Evolutionary conservation across 2,888 invertebrate genomes (phyloP), one percentile per base, ranked within the genome.

Genomic region (Melanophora roralis): DNA sequence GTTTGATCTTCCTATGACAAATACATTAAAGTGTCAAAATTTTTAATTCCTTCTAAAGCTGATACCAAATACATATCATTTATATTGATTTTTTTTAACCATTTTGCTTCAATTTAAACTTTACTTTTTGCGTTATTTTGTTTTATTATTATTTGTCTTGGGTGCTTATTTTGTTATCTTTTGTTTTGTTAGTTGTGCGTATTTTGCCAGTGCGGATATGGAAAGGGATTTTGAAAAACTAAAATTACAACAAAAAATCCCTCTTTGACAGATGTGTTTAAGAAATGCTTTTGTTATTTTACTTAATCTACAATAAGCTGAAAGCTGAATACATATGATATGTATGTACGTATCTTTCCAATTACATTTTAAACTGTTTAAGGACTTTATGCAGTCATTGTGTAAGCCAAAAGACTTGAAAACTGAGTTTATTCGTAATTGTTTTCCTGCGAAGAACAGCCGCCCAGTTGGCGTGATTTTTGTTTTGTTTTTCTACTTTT

Each of bases 241-340:
- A 67, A 36, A 47, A 47, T n/a, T 27, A 32, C 38, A 38, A 51
- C 14, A 55, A 62, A 16, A 16, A 51, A 34, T 40, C 34, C 59
- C 21, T n/a, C 53, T 40, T 38, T 74, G 72, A 73, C 78, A 73
- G 67, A 60, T 67, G 78, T 68, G 34, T 45, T 60, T 60, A 19
- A 78, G 32, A 43, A 23, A 11, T 49, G 12, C 4, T 49, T 21
- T 38, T 45, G 51, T 60, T 40, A 3, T 19, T 47, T 19, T n/a
- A n/a, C n/a, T n/a, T n/a, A n/a, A n/a, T n/a, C n/a, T n/a, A n/a
- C n/a, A n/a, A n/a, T n/a, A n/a, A n/a, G n/a, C n/a, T n/a, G n/a
- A n/a, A n/a, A n/a, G n/a, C n/a, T n/a, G n/a, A n/a, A n/a, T n/a
- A n/a, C n/a, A n/a, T n/a, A n/a, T n/a, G n/a, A n/a, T n/a, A n/a